phyloP scores from a whole-genome alignment of 2,888 invertebrate genomes.

The Nomada lathburiana region DNA sequence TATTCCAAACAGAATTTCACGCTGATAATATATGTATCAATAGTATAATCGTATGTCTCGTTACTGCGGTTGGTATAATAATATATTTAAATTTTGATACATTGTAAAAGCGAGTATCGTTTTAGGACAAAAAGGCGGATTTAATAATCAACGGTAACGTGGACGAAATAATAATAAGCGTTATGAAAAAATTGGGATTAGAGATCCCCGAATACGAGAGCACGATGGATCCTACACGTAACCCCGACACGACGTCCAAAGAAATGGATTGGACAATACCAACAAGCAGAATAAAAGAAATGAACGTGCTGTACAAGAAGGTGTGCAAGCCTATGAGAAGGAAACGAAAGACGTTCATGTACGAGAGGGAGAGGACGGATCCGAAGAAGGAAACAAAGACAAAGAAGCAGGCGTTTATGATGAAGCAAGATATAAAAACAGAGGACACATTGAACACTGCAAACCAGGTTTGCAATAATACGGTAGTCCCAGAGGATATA shows the following conservation, averaged over 20 bases:
- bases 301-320: slow-evolving; percentile 88
- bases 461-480: slow-evolving; percentile 38
- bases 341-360: slow-evolving; percentile 82
- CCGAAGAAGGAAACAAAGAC: slow-evolving; percentile 56
- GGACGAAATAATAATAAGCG: slow-evolving; percentile 91
- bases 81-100: background rate
- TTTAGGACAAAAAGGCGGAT: slow-evolving; percentile 95
- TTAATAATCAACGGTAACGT: slow-evolving; percentile 95
- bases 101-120: slow-evolving; percentile 2
- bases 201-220: slow-evolving; percentile 90
- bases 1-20: background rate
- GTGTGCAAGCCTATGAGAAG: slow-evolving; percentile 84
- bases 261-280: slow-evolving; percentile 91
- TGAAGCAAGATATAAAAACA: slow-evolving; percentile 71
- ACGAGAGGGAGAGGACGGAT: slow-evolving; percentile 79
- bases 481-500: slow-evolving; percentile 37
- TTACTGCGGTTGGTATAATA: background rate
- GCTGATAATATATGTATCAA: background rate
- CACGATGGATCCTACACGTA: slow-evolving; percentile 89
- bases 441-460: slow-evolving; percentile 55
- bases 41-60: slow-evolving; percentile 17
- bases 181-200: slow-evolving; percentile 90
- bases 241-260: slow-evolving; percentile 82
- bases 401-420: slow-evolving; percentile 66
- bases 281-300: slow-evolving; percentile 86